phyloP scores from a whole-genome alignment of 2,797 vertebrate genomes.

The Pangasius djambal region DNA sequence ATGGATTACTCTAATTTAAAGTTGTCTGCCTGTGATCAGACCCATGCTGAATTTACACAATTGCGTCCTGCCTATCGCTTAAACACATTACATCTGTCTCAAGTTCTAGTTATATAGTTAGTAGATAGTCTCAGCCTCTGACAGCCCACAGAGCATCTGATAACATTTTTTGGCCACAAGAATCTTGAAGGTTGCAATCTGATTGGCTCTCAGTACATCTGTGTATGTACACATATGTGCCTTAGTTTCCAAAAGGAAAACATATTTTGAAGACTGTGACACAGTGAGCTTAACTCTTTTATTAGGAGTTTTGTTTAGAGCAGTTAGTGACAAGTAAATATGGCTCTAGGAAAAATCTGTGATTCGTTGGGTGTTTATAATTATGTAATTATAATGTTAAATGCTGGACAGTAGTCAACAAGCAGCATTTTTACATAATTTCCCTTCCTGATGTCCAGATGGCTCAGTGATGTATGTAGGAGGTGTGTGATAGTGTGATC shows the following conservation, averaged over 20 bases:
- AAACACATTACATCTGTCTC: background rate
- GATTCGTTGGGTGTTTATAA: too few species aligned
- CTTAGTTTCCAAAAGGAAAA: background rate
- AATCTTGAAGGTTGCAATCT: background rate
- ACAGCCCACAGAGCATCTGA: background rate
- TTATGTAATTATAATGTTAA: too few species aligned
- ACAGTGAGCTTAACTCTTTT: background rate
- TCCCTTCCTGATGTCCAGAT: too few species aligned
- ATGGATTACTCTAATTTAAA: background rate
- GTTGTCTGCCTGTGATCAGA: background rate
- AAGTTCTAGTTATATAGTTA: background rate
- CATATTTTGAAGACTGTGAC: background rate
- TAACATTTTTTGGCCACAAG: background rate
- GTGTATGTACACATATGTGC: background rate
- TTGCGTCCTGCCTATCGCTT: background rate
- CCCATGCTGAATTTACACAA: background rate
- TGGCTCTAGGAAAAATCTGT: background rate
- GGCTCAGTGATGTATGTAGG: too few species aligned
- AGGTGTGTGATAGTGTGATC: too few species aligned
- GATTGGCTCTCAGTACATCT: background rate
- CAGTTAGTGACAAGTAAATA: background rate
- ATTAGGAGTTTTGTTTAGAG: background rate
- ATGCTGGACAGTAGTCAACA: too few species aligned
- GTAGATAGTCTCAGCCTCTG: background rate
- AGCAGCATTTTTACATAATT: too few species aligned